Conservation (phyloP, 1,140 invertebrate genomes). For the Chelonus insularis region DNA sequence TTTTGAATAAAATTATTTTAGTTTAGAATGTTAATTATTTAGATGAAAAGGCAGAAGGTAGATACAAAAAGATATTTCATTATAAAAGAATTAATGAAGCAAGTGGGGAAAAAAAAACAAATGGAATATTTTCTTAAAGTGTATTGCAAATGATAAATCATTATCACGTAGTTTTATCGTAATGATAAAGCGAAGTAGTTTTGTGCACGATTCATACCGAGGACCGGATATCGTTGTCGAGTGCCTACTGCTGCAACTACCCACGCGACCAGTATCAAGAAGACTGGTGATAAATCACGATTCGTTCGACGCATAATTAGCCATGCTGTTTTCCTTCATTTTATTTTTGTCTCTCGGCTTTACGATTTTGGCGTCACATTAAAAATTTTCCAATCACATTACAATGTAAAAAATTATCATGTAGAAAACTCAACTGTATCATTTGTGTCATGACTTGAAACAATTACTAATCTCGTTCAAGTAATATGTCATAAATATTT, state of each 20-base stretch:
- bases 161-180: constrained; percentile 14
- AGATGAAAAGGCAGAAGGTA: too few species aligned
- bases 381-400: background rate
- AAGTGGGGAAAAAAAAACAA: too few species aligned
- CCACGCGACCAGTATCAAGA: constrained; percentile 24
- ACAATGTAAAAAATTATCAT: background rate
- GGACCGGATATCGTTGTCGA: constrained; percentile 15
- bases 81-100: background rate
- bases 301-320: constrained; percentile 36
- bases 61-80: background rate
- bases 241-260: background rate
- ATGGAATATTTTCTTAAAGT: background rate
- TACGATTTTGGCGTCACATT: background rate
- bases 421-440: background rate
- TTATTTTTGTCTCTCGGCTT: constrained; percentile 16
- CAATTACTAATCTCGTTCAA: too few species aligned
- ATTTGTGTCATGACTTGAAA: too few species aligned
- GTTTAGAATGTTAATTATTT: too few species aligned
- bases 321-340: constrained; percentile 12
- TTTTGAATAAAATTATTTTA: too few species aligned
- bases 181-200: constrained; percentile 18
- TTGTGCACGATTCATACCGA: constrained; percentile 18
- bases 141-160: constrained; percentile 10
- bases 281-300: constrained; percentile 41
- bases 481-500: too few species aligned